Base-by-base conservation (phyloP, 2,797 vertebrate genomes). In the Clarias fuscus region DNA sequence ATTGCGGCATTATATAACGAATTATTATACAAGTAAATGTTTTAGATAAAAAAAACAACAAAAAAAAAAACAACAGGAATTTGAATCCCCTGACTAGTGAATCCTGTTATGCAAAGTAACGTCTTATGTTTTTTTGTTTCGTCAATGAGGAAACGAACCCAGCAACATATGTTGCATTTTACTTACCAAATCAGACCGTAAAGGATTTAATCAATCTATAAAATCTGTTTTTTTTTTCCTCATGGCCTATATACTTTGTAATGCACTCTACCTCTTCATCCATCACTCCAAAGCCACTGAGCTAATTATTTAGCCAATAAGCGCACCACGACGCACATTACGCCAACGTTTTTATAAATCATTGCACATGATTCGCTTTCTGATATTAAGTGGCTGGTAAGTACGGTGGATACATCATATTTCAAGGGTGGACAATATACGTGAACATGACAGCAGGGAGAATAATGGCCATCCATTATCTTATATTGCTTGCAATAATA, bases 381-480 rank as follows among this genome's bases (percentile, higher is more conserved):
- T 91, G 90, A 89, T 91, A 91, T 89, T 89, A 91, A 90, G 92
- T 90, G 88, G 86, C 87, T 87, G 90, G 87, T 91, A 90, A 91
- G 90, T 90, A 90, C 79, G 84, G 88, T 85, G 85, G 64, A 89
- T 88, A 89, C 90, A 87, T 91, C 88, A 88, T 90, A 90, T 92
- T 91, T 92, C 90, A 92, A 90, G 87, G 86, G 85, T 82, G 83
- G 83, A 89, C 85, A 87, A 89, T 89, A 88, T 88, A 88, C 85
- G 73, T 82, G 86, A 88, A 89, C 86, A 82, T 91, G 90, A 90
- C 90, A 88, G 90, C 88, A 87, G 86, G 86, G 73, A 86, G 90
- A 91, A 88, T 91, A 92, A 92, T 91, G 89, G 86, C 89, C 84
- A 85, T 88, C 89, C 90, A 92, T 92, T 91, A 91, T 89, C 89